Evolutionary conservation across 2,888 invertebrate species (phyloP).

Genomic region (Stomorhina lunata): DNA sequence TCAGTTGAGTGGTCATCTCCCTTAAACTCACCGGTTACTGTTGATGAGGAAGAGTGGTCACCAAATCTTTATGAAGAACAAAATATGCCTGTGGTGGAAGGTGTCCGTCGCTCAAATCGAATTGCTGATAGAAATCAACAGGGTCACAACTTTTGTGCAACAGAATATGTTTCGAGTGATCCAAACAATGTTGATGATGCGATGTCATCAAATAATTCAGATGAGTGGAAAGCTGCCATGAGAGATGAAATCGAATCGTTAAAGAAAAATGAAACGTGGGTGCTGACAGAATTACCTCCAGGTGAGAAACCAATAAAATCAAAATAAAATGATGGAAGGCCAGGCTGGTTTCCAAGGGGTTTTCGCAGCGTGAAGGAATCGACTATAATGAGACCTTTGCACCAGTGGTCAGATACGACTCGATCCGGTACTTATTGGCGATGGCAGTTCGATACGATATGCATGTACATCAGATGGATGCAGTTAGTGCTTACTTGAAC

Average conservation of each 20-base stretch:
- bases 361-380: conserved; percentile 21
- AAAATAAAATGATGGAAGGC: conserved; percentile 10
- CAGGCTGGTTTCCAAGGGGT: conserved; percentile 11
- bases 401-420: conserved; percentile 64
- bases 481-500: conserved; percentile 24
- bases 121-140: conserved; percentile 19
- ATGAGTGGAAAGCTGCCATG: conserved; percentile 22
- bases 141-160: conserved; percentile 31
- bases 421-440: neutral
- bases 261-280: neutral
- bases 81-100: neutral
- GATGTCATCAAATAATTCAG: conserved; percentile 14
- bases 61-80: neutral
- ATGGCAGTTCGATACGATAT: conserved; percentile 2
- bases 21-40: neutral
- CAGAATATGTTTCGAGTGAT: conserved; percentile 15
- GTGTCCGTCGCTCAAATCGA: neutral
- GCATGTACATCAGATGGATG: conserved; percentile 13
- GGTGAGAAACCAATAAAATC: conserved; percentile 33
- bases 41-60: neutral
- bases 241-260: conserved; percentile 11
- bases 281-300: neutral
- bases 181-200: conserved; percentile 10
- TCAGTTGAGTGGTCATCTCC: neutral
- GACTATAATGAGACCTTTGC: conserved; percentile 37